These are phyloP conservation scores for Nasonia giraulti DNA, from an alignment of 1,140 invertebrate genomes.

Conservation along the genomic window DNA sequence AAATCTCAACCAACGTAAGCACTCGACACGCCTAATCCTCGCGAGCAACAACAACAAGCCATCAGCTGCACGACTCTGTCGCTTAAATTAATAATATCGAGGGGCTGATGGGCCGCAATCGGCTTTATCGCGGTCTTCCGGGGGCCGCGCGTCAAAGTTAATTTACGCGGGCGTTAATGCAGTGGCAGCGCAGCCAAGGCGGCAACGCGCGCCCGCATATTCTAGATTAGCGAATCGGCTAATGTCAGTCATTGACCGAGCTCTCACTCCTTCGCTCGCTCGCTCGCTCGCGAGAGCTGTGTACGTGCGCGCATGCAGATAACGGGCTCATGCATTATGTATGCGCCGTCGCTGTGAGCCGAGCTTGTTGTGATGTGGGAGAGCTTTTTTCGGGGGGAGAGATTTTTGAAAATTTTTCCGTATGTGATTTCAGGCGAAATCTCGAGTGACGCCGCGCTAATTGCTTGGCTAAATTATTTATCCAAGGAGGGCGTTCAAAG, in stretches of 20 bases:
- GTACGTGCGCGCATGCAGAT: conserved; percentile 28
- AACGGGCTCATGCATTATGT: conserved; percentile 17
- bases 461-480: no score
- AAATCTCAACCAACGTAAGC: background rate
- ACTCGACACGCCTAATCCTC: background rate
- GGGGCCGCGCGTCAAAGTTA: conserved; percentile 24
- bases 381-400: background rate
- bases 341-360: background rate
- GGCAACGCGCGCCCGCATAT: conserved; percentile 21
- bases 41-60: background rate
- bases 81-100: conserved; percentile 13
- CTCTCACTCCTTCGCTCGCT: background rate
- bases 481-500: no score
- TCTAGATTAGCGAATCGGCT: conserved; percentile 57
- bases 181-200: background rate
- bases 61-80: background rate
- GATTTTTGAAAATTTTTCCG: background rate
- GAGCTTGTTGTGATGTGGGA: background rate
- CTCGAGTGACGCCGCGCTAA: no score
- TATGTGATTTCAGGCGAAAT: no score
- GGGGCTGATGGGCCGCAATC: background rate
- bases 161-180: conserved; percentile 26
- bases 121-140: conserved; percentile 25
- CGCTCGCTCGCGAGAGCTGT: background rate
- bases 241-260: conserved; percentile 59